A percentile compares a stretch with the other conserved stretches of the same genome.
Conservation (phyloP, 2,113 vertebrate species). For the Takifugu flavidus region DNA sequence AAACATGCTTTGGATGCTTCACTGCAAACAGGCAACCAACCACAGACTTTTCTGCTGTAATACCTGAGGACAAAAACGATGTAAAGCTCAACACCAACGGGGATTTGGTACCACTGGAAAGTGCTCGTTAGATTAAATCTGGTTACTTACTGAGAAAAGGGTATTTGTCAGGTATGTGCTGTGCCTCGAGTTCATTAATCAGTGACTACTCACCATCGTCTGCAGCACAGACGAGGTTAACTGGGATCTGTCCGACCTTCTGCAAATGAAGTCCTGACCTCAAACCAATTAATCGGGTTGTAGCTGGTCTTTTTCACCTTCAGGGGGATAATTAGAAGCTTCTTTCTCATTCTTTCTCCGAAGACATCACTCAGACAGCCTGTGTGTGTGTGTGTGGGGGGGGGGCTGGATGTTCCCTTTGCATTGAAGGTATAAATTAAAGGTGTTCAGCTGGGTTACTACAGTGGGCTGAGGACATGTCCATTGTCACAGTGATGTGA, state of each 20-base stretch:
- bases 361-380: constrained; percentile 2
- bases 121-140: too few species aligned
- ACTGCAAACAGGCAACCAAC: too few species aligned
- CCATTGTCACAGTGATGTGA: not conserved
- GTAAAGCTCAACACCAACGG: too few species aligned
- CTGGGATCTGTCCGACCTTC: not conserved
- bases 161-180: too few species aligned
- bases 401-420: constrained; percentile 30
- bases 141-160: too few species aligned
- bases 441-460: constrained; percentile 1
- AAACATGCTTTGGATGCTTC: too few species aligned
- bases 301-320: not conserved
- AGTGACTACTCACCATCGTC: not conserved
- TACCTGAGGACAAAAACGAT: too few species aligned
- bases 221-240: not conserved
- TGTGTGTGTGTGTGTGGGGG: not conserved
- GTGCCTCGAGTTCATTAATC: not conserved
- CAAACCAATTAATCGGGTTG: not conserved
- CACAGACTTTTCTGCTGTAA: too few species aligned
- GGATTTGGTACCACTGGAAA: too few species aligned
- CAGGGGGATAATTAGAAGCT: constrained; percentile 2
- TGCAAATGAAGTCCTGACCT: not conserved
- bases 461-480: not conserved
- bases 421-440: constrained; percentile 18
- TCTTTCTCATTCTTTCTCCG: not conserved